phyloP scores from a whole-genome alignment of 2,888 invertebrate genomes.

The Hedychridium roseum region DNA sequence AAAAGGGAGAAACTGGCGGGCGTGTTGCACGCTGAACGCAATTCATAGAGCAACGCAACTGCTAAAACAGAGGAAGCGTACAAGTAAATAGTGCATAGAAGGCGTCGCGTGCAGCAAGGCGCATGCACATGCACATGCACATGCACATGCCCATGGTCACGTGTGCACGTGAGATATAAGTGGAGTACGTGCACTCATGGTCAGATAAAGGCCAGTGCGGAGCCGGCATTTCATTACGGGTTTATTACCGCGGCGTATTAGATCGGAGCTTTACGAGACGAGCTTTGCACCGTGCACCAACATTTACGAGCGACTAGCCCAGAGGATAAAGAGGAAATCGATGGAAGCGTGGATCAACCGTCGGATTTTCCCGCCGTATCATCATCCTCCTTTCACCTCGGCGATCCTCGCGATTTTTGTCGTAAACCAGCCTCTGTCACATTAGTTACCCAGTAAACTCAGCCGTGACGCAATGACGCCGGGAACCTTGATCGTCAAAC shows the following conservation, averaged over 20 bases:
- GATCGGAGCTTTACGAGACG: conserved; percentile 31
- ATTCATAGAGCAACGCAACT: too few species aligned
- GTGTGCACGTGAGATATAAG: too few species aligned
- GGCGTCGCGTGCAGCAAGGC: background rate
- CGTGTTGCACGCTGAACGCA: too few species aligned
- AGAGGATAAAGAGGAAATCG: conserved; percentile 13
- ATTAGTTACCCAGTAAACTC: too few species aligned
- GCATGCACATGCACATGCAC: background rate
- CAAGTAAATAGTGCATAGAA: background rate
- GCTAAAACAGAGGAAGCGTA: background rate
- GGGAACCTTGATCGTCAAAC: background rate
- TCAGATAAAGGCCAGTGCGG: conserved; percentile 6
- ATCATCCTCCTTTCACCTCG: background rate
- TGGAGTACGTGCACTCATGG: background rate
- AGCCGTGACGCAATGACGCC: too few species aligned
- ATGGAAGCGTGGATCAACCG: background rate
- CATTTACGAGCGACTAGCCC: conserved; percentile 23
- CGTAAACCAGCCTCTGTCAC: too few species aligned
- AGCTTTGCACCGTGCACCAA: conserved; percentile 17
- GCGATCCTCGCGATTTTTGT: background rate
- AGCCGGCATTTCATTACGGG: conserved; percentile 35
- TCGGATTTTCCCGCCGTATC: background rate
- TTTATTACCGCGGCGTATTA: conserved; percentile 41
- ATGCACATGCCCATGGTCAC: too few species aligned
- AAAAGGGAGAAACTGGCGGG: too few species aligned